A percentile compares a stretch with the other conserved stretches of the same genome.
Evolutionary conservation across 2,888 invertebrate genomes (phyloP).

Genomic region (Zhuqinia jingwanae): DNA sequence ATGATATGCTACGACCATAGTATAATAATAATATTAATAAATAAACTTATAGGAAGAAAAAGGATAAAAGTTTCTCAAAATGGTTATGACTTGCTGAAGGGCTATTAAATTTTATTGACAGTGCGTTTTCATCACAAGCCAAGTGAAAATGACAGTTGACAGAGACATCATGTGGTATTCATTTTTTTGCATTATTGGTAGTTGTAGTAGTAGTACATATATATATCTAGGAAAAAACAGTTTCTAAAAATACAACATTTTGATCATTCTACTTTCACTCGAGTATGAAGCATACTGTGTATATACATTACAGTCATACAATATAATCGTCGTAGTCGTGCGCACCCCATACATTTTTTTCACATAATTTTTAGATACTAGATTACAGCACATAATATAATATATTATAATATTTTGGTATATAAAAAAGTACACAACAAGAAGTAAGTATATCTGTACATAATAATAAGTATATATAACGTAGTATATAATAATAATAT

Average conservation of each 20-base stretch:
- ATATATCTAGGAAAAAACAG: background rate
- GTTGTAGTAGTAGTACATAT: background rate
- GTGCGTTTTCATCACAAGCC: conserved; percentile 38
- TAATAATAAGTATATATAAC: background rate
- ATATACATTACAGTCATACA: background rate
- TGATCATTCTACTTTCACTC: conserved; percentile 27
- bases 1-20: background rate
- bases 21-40: background rate
- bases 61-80: conserved; percentile 9
- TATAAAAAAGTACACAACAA: conserved; percentile 20
- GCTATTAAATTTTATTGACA: conserved; percentile 63
- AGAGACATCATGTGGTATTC: conserved; percentile 28
- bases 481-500: no score
- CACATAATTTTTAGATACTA: no score
- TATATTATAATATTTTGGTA: conserved; percentile 12
- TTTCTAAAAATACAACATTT: conserved; percentile 14
- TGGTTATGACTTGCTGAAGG: conserved; percentile 51
- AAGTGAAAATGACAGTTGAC: conserved; percentile 57
- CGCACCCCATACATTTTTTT: no score
- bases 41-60: conserved; percentile 23
- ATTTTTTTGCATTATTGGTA: conserved; percentile 29
- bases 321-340: no score
- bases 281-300: background rate
- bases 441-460: background rate
- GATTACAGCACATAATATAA: background rate